Percentiles rank a stretch among this genome's conserved stretches.
These are phyloP conservation scores for Riparia riparia DNA, from an alignment of 2,113 vertebrate species.

Conservation along the genomic window DNA sequence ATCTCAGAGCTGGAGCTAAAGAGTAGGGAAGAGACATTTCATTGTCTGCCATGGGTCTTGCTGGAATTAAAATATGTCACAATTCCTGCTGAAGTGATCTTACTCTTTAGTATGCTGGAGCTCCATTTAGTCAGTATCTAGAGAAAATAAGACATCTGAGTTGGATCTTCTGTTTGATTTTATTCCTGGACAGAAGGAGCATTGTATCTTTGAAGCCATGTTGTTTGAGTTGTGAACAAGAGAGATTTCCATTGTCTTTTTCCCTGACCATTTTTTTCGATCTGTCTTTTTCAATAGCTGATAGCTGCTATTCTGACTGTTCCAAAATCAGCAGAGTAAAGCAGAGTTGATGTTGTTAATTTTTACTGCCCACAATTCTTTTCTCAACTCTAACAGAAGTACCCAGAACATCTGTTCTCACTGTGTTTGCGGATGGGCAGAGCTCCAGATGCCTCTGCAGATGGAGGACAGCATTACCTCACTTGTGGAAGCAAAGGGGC, in stretches of 20 bases:
- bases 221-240: background rate
- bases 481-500: background rate
- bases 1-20: background rate
- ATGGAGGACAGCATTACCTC: rapidly evolving
- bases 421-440: background rate
- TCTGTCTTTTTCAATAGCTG: background rate
- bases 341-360: background rate
- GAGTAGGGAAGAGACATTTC: background rate
- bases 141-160: background rate
- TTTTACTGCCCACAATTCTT: background rate
- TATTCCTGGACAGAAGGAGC: background rate
- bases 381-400: background rate
- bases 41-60: background rate
- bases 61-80: background rate
- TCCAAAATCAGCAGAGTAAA: background rate
- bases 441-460: background rate
- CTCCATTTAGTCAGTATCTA: background rate
- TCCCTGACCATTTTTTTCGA: rapidly evolving
- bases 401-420: background rate
- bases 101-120: background rate
- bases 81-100: background rate
- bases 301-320: background rate
- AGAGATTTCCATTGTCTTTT: background rate
- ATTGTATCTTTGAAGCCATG: background rate
- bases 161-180: background rate